These are phyloP conservation scores for Datnioides undecimradiatus DNA, from an alignment of 2,113 vertebrate species.

Conservation along the genomic window DNA sequence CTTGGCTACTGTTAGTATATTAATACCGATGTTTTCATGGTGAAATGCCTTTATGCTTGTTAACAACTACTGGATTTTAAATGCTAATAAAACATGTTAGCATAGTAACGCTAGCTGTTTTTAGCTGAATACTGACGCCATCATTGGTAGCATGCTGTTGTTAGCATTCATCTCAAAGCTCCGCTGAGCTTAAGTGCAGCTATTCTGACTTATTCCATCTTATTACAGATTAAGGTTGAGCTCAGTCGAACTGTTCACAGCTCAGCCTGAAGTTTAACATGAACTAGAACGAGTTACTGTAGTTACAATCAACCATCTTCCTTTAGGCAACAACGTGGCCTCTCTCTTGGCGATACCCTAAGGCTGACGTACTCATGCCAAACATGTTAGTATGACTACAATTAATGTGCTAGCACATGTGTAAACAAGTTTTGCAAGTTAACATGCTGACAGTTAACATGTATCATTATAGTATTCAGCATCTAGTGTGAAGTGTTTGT, in stretches of 20 bases:
- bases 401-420: neutral
- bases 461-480: neutral
- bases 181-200: neutral
- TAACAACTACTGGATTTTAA: neutral
- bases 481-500: neutral
- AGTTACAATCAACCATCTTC: neutral
- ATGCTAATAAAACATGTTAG: neutral
- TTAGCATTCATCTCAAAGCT: constrained; percentile 11
- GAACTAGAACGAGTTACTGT: too few species aligned
- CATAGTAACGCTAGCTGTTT: neutral
- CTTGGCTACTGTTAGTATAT: neutral
- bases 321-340: neutral
- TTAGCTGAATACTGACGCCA: neutral
- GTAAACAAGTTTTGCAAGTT: neutral
- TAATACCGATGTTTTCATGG: neutral
- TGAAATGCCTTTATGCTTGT: neutral
- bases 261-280: neutral
- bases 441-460: neutral
- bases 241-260: neutral
- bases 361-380: neutral
- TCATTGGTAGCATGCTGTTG: neutral
- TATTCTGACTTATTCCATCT: neutral
- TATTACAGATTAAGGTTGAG: neutral
- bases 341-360: neutral
- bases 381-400: neutral